These are phyloP conservation scores for Rhimphoctona megacephalus DNA, from an alignment of 2,888 invertebrate species.

Conservation along the genomic window DNA sequence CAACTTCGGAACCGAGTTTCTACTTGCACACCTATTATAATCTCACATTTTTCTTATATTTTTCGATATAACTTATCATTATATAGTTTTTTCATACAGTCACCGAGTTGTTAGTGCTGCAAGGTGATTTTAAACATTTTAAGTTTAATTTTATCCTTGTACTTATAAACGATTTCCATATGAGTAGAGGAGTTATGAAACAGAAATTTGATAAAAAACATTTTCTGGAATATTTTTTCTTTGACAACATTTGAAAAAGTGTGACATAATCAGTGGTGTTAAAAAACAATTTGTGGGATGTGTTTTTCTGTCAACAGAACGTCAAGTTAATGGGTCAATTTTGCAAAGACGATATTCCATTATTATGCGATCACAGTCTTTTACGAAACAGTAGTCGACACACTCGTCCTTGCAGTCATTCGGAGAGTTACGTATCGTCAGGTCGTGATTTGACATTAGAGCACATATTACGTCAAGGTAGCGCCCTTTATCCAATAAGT, in stretches of 20 bases:
- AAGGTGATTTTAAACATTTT: too few relatives aligned
- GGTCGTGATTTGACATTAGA: conserved; percentile 91
- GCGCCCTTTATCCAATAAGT: conserved; percentile 91
- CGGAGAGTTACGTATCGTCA: conserved; percentile 92
- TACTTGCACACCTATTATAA: too few relatives aligned
- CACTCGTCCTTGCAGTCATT: conserved; percentile 89
- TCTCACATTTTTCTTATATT: too few relatives aligned
- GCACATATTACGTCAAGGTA: conserved; percentile 92
- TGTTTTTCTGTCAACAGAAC: conserved; percentile 71
- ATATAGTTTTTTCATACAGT: too few relatives aligned
- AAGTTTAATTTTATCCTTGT: too few relatives aligned
- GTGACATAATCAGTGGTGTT: neutral
- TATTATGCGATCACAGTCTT: conserved; percentile 91
- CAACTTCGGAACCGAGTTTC: too few relatives aligned
- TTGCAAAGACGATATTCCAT: conserved; percentile 91
- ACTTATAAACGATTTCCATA: neutral
- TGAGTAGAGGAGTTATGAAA: neutral
- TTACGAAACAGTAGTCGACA: conserved; percentile 90
- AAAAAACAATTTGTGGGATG: neutral
- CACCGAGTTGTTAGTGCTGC: too few relatives aligned
- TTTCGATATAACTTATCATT: too few relatives aligned
- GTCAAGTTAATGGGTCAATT: conserved; percentile 89
- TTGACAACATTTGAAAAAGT: neutral
- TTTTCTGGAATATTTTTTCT: neutral
- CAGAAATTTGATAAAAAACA: neutral